Evolutionary conservation across 2,113 vertebrate species (phyloP), one percentile per base, ranked within the genome.

Genomic region (Willisornis vidua): DNA sequence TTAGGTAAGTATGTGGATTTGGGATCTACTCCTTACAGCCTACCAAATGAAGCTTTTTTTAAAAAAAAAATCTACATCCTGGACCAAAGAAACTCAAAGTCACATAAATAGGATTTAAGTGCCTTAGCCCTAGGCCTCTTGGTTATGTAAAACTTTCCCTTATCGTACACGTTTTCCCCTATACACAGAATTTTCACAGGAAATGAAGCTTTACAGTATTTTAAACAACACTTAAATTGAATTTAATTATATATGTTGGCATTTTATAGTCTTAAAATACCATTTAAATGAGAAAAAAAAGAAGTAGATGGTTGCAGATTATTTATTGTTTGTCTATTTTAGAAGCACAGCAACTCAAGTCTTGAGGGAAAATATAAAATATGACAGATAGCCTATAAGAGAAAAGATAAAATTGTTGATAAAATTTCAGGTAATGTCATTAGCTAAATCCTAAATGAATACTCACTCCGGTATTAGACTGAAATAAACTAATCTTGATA

Each of bases 381-480:
- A 31, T 11, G 17, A 76, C 59, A 55, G 7, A 19, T 14, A 63
- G 9, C 59, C 20, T 91, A 13, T 52, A 76, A 63, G 20, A 76
- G 86, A 31, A 6, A 79, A 52, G 41, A n/a, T 59, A 54, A 92
- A 82, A 61, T 31, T 3, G 7, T 49, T 75, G n/a, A 82, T 87
- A 84, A 82, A 92, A 29, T 31, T 11, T 54, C 18, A 62, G 14
- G 18, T 90, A 74, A 85, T 79, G 8, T 85, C 49, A 45, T 89
- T 76, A 81, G n/a, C 49, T 80, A 77, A 52, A 89, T 89, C n/a
- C 29, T 65, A 85, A 88, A 70, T 61, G 45, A 80, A 68, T 70
- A 80, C 6, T 76, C 41, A 67, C 41, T 68, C 19, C 61, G 48
- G n/a, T 84, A 24, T 83, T 65, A 86, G 24, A 73, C 0, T 68